phyloP scores from a whole-genome alignment of 2,888 invertebrate genomes.

The Gymnocheta viridis region DNA sequence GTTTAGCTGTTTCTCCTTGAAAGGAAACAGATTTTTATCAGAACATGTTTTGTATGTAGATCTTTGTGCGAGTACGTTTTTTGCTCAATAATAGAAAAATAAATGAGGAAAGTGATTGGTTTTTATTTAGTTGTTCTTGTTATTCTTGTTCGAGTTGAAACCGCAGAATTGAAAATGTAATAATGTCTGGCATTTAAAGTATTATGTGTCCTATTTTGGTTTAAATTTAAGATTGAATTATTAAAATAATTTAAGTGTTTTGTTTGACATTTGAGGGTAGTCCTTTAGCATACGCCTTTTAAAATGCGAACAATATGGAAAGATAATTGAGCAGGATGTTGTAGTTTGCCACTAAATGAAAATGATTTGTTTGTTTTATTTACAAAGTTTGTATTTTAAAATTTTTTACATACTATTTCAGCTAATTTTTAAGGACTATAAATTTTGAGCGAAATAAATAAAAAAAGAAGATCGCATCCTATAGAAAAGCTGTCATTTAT shows the following conservation, averaged over 20 bases:
- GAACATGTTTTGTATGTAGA: constrained; percentile 41
- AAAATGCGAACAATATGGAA: too few relatives aligned
- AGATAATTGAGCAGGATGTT: not conserved
- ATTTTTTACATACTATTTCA: too few relatives aligned
- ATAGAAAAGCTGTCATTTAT: too few relatives aligned
- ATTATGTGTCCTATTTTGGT: constrained; percentile 17
- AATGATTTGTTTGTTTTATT: not conserved
- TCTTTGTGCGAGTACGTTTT: not conserved
- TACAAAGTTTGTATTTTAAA: too few relatives aligned
- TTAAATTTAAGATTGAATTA: not conserved
- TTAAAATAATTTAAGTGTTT: not conserved
- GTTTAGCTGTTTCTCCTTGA: constrained; percentile 38
- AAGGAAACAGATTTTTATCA: constrained; percentile 65
- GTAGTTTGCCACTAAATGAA: too few relatives aligned
- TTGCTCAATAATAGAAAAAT: not conserved
- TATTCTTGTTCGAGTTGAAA: not conserved
- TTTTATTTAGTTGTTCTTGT: constrained; percentile 26
- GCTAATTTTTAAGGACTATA: too few relatives aligned
- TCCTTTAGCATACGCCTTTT: not conserved
- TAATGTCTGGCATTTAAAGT: constrained; percentile 14
- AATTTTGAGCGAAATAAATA: too few relatives aligned
- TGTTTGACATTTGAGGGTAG: not conserved
- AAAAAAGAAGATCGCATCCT: too few relatives aligned
- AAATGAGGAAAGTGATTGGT: constrained; percentile 65
- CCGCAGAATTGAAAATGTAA: constrained; percentile 29